phyloP scores from a whole-genome alignment of 2,888 invertebrate species.

The Watsonalla binaria region DNA sequence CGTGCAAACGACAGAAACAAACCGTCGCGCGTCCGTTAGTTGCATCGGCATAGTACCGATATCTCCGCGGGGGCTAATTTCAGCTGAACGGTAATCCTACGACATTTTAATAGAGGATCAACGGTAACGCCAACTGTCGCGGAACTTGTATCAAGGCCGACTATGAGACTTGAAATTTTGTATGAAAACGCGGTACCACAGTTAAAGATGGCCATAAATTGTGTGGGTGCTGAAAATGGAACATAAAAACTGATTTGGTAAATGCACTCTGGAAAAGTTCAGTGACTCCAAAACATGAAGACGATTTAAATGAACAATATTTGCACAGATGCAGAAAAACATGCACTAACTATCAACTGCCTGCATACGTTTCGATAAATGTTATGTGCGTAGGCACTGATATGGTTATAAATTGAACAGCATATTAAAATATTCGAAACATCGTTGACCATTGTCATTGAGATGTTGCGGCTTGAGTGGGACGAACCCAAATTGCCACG shows the following conservation, averaged over 20 bases:
- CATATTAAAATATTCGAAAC: slow-evolving; percentile 20
- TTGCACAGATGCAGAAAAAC: neutral
- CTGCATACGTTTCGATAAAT: no score
- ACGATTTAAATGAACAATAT: neutral
- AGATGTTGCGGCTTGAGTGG: slow-evolving; percentile 19
- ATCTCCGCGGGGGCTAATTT: slow-evolving; percentile 42
- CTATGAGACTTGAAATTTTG: slow-evolving; percentile 39
- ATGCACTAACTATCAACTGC: neutral
- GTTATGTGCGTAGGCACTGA: no score
- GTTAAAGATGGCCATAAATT: slow-evolving; percentile 22
- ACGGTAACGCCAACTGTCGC: slow-evolving; percentile 50
- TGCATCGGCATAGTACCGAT: slow-evolving; percentile 21
- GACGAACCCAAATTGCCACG: slow-evolving; percentile 15
- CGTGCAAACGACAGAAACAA: slow-evolving; percentile 32
- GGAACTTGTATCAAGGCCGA: slow-evolving; percentile 58
- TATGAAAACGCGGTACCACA: slow-evolving; percentile 26
- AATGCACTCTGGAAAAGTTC: slow-evolving; percentile 18
- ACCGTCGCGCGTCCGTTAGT: slow-evolving; percentile 28
- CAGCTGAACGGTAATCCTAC: slow-evolving; percentile 43
- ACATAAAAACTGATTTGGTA: slow-evolving; percentile 22
- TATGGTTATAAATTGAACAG: no score
- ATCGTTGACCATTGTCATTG: slow-evolving; percentile 17
- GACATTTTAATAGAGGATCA: slow-evolving; percentile 41
- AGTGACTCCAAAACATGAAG: slow-evolving; percentile 12
- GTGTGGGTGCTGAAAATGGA: slow-evolving; percentile 24